Base-by-base conservation (phyloP, 2,797 vertebrate genomes). In the Enteromius thamalakanensis region DNA sequence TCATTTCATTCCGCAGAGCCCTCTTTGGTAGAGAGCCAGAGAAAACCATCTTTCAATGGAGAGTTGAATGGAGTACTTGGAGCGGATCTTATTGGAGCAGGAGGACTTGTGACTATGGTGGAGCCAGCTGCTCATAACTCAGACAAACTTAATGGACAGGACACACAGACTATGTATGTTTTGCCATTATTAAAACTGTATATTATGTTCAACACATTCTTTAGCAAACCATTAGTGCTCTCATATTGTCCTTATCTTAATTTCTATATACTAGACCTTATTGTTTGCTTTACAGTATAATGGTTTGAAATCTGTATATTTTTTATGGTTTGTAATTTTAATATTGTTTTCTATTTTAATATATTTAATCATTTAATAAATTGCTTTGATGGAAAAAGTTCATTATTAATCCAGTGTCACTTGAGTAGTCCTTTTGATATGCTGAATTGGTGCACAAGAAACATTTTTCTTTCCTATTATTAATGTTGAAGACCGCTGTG, bases 11-110 rank as follows among this genome's bases (percentile, higher is more conserved):
- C 87, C 15, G 80, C 89, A 96, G 95, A 95, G 65, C n/a, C 82
- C 5, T 93, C 91, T 17, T 92, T 92, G 77, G 91, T 89, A 75
- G 96, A 97, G 72, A 94, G 86, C 87, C 96, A 94, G 82, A 95
- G 96, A 85, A 94, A 95, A 2, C 90, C 95, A 1, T 94, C 97
- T 0, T 98, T 97, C 71, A 99, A 98, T 26, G 97, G 98, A 77
- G 97, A 99, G 86, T 93, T 99, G 85, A 99, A 99, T n/a, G 98
- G 98, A 1, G 92, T 98, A 79, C 89, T 98, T 91, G 96, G 97
- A 86, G 91, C 86, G 0, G 97, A 97, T 12, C 92, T 97, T 71
- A 90, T 97, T 0, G 95, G 91, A 82, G 86, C 89, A 0, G 93
- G 92, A 45, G 96, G 97, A 87, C 90, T 91, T 72, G 87, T 93